These are phyloP conservation scores for Anoplopoma fimbria DNA, from an alignment of 2,113 vertebrate genomes.

Conservation along the genomic window DNA sequence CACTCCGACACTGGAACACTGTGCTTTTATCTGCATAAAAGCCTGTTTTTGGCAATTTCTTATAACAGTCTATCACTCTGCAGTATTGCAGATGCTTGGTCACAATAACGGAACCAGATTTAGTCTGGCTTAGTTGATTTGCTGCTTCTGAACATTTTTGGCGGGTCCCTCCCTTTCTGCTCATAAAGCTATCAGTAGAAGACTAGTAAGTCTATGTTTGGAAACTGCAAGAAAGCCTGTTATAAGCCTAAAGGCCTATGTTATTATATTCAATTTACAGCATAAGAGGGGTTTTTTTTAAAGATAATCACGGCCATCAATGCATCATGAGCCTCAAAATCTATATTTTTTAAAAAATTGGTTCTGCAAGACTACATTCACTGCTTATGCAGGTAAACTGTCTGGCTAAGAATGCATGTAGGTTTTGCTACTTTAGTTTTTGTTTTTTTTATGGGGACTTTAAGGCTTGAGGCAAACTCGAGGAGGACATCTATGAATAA, in stretches of 20 bases:
- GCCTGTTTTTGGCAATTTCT: too few species aligned
- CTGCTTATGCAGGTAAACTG: constrained; percentile 10
- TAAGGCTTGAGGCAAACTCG: constrained; percentile 15
- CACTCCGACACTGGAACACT: too few species aligned
- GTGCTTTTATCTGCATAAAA: not conserved
- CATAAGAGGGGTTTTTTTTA: not conserved
- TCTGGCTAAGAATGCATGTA: not conserved
- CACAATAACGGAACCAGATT: constrained; percentile 6
- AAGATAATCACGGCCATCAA: not conserved
- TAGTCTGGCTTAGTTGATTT: not conserved
- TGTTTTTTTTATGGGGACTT: constrained; percentile 18
- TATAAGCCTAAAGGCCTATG: constrained; percentile 21
- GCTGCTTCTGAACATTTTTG: not conserved
- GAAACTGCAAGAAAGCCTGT: constrained; percentile 19
- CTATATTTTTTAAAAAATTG: not conserved
- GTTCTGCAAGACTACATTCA: not conserved
- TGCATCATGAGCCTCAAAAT: not conserved
- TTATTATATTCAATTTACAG: constrained; percentile 21
- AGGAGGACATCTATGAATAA: constrained; percentile 64
- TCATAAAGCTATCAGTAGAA: not conserved
- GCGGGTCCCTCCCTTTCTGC: not conserved
- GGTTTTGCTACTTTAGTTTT: constrained; percentile 24
- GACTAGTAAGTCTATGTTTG: constrained; percentile 17
- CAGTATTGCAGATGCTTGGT: not conserved
- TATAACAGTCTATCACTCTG: not conserved